Evolutionary conservation across 2,113 vertebrate genomes (phyloP), one percentile per base, ranked within the genome.

Genomic region (Psilopogon haemacephalus): DNA sequence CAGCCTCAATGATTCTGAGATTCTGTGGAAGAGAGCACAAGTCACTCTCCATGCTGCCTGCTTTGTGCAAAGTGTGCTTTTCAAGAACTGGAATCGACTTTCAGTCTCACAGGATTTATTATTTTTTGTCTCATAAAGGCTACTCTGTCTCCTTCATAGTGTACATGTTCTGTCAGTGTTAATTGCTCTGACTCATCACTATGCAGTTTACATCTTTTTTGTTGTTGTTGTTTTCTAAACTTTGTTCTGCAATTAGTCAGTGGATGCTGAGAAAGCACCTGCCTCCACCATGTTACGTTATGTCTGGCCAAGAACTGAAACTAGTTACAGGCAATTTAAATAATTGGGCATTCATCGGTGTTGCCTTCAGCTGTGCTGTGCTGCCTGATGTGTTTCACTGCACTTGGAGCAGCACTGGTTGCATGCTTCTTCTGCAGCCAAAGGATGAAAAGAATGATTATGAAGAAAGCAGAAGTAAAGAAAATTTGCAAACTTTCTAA

Each of bases 161-260:
- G 0, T 16, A 26, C 6, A 1, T 8, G 2, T 20, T 50, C 79
- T 18, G 7, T 20, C 19, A 35, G 50, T 59, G 9, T 19, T 5
- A 54, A 33, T 18, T 28, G 42, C 69, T 60, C 62, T 8, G 3
- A 6, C 63, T 93, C 52, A 13, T 28, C 67, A 4, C 27, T 40
- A 69, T 69, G 55, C 84, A 91, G 84, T 91, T 91, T 91, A 88
- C 46, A 37, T 94, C 26, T 64, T 15, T 60, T 56, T 63, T 48
- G 14, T 9, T 35, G 20, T 33, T 40, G 35, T 38, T 35, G 12
- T 67, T 52, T 38, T 59, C 55, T 85, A 11, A 55, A 81, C 85
- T 89, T 76, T 94, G 71, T 92, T 77, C 89, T 92, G 89, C 42
- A 86, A 82, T 94, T 91, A 94, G 89, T 94, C 93, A 94, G 86